Evolutionary conservation across 2,797 vertebrate species (phyloP).

Genomic region (Euphonia xanthogaster): DNA sequence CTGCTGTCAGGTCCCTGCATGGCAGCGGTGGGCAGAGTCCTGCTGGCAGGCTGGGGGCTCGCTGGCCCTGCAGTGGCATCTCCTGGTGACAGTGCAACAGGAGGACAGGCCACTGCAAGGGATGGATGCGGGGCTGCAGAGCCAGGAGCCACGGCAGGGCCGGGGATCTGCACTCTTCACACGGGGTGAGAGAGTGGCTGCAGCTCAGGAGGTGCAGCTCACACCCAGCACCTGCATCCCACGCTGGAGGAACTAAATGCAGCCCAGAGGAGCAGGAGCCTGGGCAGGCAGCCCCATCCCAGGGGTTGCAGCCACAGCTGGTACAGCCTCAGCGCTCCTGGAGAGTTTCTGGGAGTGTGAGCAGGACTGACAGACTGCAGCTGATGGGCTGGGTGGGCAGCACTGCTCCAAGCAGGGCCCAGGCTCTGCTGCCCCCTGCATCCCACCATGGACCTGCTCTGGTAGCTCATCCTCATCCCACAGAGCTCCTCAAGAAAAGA

Average conservation of each 20-base stretch:
- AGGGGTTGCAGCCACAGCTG: accelerated
- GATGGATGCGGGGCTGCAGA: accelerated
- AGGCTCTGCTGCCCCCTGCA: accelerated
- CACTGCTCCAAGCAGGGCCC: neutral
- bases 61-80: accelerated
- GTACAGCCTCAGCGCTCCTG: neutral
- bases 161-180: neutral
- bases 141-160: neutral
- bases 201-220: neutral
- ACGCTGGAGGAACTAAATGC: neutral
- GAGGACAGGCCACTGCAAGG: neutral
- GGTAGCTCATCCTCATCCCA: neutral
- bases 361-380: neutral
- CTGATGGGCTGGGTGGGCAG: neutral
- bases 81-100: neutral
- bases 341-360: neutral
- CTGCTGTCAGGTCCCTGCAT: neutral
- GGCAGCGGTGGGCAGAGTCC: neutral
- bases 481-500: neutral
- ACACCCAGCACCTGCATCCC: neutral
- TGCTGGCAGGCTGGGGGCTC: neutral
- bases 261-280: neutral
- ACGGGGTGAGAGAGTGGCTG: accelerated
- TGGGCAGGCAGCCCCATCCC: neutral
- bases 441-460: neutral